Conservation (phyloP, 2,797 vertebrate species). For the Melanotaenia parkinsoni region DNA sequence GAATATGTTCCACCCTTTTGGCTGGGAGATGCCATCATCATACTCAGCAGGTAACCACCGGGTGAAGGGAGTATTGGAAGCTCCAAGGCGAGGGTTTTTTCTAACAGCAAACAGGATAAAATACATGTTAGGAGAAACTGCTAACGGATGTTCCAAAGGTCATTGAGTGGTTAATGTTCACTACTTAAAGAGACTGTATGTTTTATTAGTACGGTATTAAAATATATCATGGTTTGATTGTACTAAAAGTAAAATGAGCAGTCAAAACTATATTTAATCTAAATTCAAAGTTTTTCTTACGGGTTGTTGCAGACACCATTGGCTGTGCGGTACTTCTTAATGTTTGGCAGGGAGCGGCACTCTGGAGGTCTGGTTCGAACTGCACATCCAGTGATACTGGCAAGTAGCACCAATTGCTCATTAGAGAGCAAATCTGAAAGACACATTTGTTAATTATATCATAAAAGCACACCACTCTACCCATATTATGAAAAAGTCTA, state of each 20-base stretch:
- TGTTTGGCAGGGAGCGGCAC: slow-evolving; percentile 57
- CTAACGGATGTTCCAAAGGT: slow-evolving; percentile 4
- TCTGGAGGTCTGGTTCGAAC: slow-evolving; percentile 65
- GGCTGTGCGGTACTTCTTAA: slow-evolving; percentile 82
- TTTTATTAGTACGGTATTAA: too few species aligned
- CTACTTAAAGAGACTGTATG: too few species aligned
- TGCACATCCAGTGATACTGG: slow-evolving; percentile 82
- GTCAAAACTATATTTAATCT: too few species aligned
- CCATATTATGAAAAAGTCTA: too few species aligned
- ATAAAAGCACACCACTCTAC: too few species aligned
- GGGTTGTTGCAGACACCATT: slow-evolving; percentile 90
- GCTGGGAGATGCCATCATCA: slow-evolving; percentile 84
- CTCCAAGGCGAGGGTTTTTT: slow-evolving; percentile 79
- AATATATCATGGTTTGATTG: too few species aligned
- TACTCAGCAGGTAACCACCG: slow-evolving; percentile 87
- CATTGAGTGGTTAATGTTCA: too few species aligned
- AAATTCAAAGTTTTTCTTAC: slow-evolving; percentile 63
- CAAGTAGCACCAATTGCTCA: slow-evolving; percentile 51
- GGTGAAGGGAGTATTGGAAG: slow-evolving; percentile 82
- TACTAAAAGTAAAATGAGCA: too few species aligned
- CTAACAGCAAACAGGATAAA: slow-evolving; percentile 64
- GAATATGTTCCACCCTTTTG: slow-evolving; percentile 79
- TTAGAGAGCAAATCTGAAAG: too few species aligned
- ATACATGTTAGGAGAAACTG: slow-evolving; percentile 23
- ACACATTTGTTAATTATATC: too few species aligned